Evolutionary conservation across 2,113 vertebrate genomes (phyloP).

Genomic region (Carlito syrichta): DNA sequence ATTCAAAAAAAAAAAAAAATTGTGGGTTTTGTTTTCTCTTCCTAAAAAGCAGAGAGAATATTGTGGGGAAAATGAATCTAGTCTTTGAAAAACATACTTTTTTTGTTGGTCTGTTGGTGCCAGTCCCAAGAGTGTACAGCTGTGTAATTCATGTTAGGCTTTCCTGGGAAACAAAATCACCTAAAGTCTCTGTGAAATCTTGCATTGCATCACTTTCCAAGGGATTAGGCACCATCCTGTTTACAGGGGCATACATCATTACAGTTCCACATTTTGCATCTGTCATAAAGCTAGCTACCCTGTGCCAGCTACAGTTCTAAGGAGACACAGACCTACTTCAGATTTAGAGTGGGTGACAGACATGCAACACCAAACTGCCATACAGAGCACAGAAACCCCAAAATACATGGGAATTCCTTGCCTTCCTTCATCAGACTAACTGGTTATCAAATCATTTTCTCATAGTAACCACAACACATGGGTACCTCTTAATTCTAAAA

Average conservation of each 20-base stretch:
- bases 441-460: not conserved
- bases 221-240: conserved; percentile 9
- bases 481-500: not conserved
- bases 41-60: not conserved
- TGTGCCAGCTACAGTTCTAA: not conserved
- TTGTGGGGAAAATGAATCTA: not conserved
- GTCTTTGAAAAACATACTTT: not conserved
- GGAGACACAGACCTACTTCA: not conserved
- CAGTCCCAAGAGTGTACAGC: not conserved
- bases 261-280: not conserved
- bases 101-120: not conserved
- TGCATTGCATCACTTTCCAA: not conserved
- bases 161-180: conserved; percentile 37
- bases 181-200: conserved; percentile 29
- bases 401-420: not conserved
- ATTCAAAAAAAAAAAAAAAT: too few relatives aligned
- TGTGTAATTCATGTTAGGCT: not conserved
- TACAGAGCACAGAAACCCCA: not conserved
- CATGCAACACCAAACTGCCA: rapidly evolving
- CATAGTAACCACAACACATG: not conserved
- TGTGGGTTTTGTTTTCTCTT: not conserved
- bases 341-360: too few relatives aligned
- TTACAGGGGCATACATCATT: not conserved
- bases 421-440: not conserved
- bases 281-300: not conserved